Evolutionary conservation across 2,113 vertebrate species (phyloP).

Genomic region (Cinclus mexicanus): DNA sequence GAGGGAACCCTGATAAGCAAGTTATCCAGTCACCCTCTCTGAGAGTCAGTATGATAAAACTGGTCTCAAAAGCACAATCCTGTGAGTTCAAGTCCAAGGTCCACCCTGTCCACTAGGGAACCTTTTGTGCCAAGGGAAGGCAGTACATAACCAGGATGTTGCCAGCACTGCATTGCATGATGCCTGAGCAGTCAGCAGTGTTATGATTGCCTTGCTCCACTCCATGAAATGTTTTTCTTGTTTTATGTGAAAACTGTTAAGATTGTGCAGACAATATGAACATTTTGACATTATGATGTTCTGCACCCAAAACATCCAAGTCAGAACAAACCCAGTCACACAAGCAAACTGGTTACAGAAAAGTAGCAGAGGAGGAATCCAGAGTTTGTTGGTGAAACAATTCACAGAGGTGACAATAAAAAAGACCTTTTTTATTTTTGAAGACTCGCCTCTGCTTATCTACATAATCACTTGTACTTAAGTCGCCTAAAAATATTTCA

Average conservation of each 20-base stretch:
- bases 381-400: not conserved
- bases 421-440: not conserved
- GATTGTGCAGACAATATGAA: not conserved
- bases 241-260: not conserved
- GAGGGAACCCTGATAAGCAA: not conserved
- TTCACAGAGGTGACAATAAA: not conserved
- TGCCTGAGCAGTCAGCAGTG: not conserved
- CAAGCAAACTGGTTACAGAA: not conserved
- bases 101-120: not conserved
- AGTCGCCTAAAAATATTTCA: conserved; percentile 49
- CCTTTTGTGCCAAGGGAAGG: not conserved
- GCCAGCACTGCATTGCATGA: fast-evolving
- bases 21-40: not conserved
- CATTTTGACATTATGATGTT: not conserved
- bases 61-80: not conserved
- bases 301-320: not conserved
- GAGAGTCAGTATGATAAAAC: not conserved
- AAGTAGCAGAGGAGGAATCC: not conserved
- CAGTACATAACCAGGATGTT: not conserved
- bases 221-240: not conserved
- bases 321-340: not conserved
- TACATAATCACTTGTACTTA: conserved; percentile 17
- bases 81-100: not conserved
- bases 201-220: not conserved
- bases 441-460: not conserved